Base-by-base conservation (phyloP, 2,797 vertebrate genomes). In the Malacoctenus gilli region DNA sequence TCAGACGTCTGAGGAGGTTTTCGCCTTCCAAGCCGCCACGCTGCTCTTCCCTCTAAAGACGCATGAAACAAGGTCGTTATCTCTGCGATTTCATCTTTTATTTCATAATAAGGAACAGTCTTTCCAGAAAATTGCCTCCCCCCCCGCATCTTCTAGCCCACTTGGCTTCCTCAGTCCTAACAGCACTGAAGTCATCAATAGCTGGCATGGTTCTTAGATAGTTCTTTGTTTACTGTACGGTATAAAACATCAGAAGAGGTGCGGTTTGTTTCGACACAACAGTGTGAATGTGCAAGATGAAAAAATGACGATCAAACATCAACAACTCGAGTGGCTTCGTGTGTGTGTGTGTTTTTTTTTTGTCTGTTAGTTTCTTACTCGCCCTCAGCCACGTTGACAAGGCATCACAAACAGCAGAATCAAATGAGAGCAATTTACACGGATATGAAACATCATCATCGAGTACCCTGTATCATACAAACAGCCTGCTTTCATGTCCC, bases 261-360 rank as follows among this genome's bases (percentile, higher is more conserved):
- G 67, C 75, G 79, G 59, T 79, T 73, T 72, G 66, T 83, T 84
- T 69, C 54, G 63, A 86, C 73, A 87, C 58, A 57, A 66, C 55
- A 63, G 75, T 73, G 68, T 82, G 64, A 75, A 72, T 86, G 70
- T 77, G 75, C 54, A 78, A 78, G 69, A 77, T 72, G 73, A 65
- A 68, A n/a, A 76, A 75, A 59, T 51, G 30, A 54, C 64, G 54
- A 47, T 75, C 62, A 73, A 82, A 80, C 72, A 70, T 55, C 44
- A 49, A 68, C 25, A 28, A 28, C 25, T 28, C 9, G n/a, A 28
- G 25, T 28, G 25, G 25, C 25, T 28, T 28, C n/a, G n/a, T n/a
- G n/a, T n/a, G n/a, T n/a, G n/a, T n/a, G n/a, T n/a, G n/a, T 28
- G 6, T 28, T 28, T 28, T 28, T 28, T 5, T 28, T 2, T 28